phyloP scores from a whole-genome alignment of 2,888 invertebrate species.

The Endotricha flammealis region DNA sequence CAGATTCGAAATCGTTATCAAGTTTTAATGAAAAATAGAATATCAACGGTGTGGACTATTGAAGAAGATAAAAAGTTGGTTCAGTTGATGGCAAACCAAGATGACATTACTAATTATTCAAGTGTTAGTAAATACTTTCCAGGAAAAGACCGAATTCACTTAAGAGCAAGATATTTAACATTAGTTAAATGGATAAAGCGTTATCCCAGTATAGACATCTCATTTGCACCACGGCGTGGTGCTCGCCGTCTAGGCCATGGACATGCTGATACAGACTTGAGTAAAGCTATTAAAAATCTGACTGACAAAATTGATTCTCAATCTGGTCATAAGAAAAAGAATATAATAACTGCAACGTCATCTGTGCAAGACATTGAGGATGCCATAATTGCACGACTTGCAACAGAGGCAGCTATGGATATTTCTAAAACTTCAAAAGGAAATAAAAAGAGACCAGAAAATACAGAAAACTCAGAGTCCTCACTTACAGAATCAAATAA shows the following conservation, averaged over 20 bases:
- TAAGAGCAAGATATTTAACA: slow-evolving; percentile 79
- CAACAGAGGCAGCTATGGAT: slow-evolving; percentile 36
- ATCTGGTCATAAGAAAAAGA: slow-evolving; percentile 32
- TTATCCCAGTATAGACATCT: slow-evolving; percentile 56
- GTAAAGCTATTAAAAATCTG: slow-evolving; percentile 50
- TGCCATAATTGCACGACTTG: slow-evolving; percentile 41
- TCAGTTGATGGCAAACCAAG: slow-evolving; percentile 72
- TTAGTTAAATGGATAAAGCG: slow-evolving; percentile 71
- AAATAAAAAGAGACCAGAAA: background rate
- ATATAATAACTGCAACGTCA: slow-evolving; percentile 35
- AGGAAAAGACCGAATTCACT: slow-evolving; percentile 75
- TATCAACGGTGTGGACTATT: slow-evolving; percentile 77
- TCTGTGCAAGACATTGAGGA: slow-evolving; percentile 45
- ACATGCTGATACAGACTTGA: slow-evolving; percentile 40
- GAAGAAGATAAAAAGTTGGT: slow-evolving; percentile 80
- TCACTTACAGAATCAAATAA: slow-evolving; percentile 21
- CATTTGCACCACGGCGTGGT: slow-evolving; percentile 55
- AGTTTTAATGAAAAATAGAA: slow-evolving; percentile 58
- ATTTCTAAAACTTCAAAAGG: slow-evolving; percentile 13
- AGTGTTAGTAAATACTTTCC: slow-evolving; percentile 71
- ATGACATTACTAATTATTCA: slow-evolving; percentile 43
- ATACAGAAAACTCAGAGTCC: background rate
- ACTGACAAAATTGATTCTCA: slow-evolving; percentile 47
- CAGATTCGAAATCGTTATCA: slow-evolving; percentile 81
- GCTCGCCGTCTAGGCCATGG: slow-evolving; percentile 46